Percentiles rank a stretch among this genome's conserved stretches.
Conservation (phyloP, 2,888 invertebrate species). For the Eupithecia centaureata region DNA sequence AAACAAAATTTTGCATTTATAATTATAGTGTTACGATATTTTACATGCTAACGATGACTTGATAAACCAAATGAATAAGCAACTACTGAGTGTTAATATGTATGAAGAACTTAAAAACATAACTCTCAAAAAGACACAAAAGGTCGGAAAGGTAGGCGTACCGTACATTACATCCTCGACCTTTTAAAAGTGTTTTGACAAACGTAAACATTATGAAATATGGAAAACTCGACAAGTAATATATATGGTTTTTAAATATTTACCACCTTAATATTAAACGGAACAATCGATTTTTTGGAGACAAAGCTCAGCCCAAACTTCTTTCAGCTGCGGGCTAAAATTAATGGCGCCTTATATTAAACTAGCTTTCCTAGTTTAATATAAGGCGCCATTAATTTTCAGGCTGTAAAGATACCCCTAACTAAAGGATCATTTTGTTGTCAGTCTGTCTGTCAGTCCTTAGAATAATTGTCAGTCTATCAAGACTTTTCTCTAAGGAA, state of each 20-base stretch:
- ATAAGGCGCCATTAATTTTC: too few relatives aligned
- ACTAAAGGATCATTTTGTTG: too few relatives aligned
- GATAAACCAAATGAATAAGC: not conserved
- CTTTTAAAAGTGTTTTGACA: slow-evolving; percentile 23
- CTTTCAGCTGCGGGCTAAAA: too few relatives aligned
- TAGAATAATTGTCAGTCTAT: too few relatives aligned
- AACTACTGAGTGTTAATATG: not conserved
- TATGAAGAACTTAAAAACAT: not conserved
- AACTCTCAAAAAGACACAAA: not conserved
- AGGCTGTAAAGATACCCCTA: too few relatives aligned
- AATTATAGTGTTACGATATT: not conserved
- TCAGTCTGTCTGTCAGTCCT: too few relatives aligned
- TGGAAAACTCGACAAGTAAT: not conserved
- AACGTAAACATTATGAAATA: slow-evolving; percentile 31
- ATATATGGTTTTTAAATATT: not conserved
- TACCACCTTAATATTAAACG: too few relatives aligned
- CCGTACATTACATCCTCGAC: not conserved
- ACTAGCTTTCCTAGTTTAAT: too few relatives aligned
- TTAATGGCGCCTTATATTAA: too few relatives aligned
- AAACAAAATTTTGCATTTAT: not conserved
- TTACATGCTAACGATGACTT: not conserved
- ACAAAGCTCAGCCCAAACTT: too few relatives aligned
- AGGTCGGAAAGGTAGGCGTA: not conserved
- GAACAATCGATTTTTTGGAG: too few relatives aligned
- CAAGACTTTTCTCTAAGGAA: too few relatives aligned